Evolutionary conservation across 2,888 invertebrate species (phyloP), one percentile per base, ranked within the genome.

Genomic region (Morpho helenor): DNA sequence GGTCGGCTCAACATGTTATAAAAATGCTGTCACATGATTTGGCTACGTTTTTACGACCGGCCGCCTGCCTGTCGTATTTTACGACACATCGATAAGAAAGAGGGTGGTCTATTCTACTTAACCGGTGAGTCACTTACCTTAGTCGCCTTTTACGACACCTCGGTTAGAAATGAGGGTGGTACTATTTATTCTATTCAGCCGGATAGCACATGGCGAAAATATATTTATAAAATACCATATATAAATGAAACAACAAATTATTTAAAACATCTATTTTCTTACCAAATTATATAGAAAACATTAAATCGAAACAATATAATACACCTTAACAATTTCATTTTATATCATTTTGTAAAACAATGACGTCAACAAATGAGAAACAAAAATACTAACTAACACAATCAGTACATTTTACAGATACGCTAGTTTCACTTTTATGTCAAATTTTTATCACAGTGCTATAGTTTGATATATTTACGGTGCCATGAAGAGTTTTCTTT

Each of bases 391-490:
- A 62, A 60, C 39, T 57, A 59, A 59, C 47, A 51, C 44, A 57
- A 48, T 22, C 9, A 60, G 64, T 57, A 67, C 53, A 56, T 47
- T 42, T 57, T 22, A 56, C 56, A 54, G 10, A 49, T 46, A 60
- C 47, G 47, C 52, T 31, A 57, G 58, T 56, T 58, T 61, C 61
- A 49, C 40, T 67, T 66, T 58, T 62, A 47, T 68, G 77, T 84
- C 90, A 88, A 70, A 91, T 89, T 64, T 84, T 87, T 64, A 94
- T 91, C 61, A 94, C 90, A 59, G 92, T 87, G 66, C 87, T 90
- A 75, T 93, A 93, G 69, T 93, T 92, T 43, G 95, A 94, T 41
- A 95, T 79, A 73, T 93, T 93, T 41, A 93, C 92, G 67, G 92
- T 87, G 47, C 95, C 95, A 65, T 91, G 91, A 16, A 95, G 84